phyloP scores from a whole-genome alignment of 2,797 vertebrate species.

The Siniperca scherzeri region DNA sequence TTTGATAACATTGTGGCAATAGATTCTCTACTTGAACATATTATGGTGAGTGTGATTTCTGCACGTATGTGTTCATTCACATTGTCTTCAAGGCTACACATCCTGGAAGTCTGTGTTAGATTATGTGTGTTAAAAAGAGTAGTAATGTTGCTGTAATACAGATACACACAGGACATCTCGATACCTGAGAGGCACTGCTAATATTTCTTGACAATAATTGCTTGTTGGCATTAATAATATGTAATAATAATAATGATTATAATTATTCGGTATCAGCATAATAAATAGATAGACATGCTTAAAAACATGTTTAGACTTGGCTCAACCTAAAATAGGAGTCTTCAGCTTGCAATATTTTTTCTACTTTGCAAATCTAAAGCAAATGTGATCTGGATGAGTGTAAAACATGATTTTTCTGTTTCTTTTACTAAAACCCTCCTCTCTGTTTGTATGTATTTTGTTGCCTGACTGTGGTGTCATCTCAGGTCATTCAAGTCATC shows the following conservation, averaged over 20 bases:
- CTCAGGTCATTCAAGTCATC: slow-evolving; percentile 61
- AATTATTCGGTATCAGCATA: neutral
- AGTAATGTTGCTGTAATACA: slow-evolving; percentile 26
- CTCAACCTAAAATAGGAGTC: slow-evolving; percentile 12
- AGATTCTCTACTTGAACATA: slow-evolving; percentile 99
- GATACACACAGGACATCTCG: slow-evolving; percentile 7
- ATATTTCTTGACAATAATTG: slow-evolving; percentile 3
- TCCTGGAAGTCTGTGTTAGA: slow-evolving; percentile 59
- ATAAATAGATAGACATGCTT: neutral
- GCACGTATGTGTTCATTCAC: slow-evolving; percentile 73
- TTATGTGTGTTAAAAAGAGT: slow-evolving; percentile 51
- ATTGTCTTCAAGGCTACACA: slow-evolving; percentile 68
- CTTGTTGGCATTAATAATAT: neutral
- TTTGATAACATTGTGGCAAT: slow-evolving; percentile 99
- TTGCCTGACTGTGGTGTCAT: slow-evolving; percentile 62
- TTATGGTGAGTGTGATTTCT: slow-evolving; percentile 93
- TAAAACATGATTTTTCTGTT: slow-evolving; percentile 40
- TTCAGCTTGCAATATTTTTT: neutral
- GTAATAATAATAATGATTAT: neutral
- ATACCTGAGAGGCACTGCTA: slow-evolving; percentile 5
- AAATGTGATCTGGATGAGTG: slow-evolving; percentile 23
- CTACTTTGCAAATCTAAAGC: slow-evolving; percentile 25
- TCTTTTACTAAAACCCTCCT: slow-evolving; percentile 43
- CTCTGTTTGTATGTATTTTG: slow-evolving; percentile 57
- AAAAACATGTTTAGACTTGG: slow-evolving; percentile 31